phyloP scores from a whole-genome alignment of 2,888 invertebrate genomes.

The Fragum whitleyi region DNA sequence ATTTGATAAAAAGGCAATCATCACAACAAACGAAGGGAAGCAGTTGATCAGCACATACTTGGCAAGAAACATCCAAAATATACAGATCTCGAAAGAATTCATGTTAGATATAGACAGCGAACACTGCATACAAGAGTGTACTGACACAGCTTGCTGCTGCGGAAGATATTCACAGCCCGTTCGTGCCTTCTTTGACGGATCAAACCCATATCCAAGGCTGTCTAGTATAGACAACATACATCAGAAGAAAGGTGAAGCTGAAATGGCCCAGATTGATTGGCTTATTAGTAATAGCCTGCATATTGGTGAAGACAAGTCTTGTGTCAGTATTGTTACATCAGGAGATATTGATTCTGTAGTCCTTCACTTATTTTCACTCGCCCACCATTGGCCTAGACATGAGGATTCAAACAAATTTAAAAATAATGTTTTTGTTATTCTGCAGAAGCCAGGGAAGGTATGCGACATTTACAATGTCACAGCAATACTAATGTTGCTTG shows the following conservation, averaged over 20 bases:
- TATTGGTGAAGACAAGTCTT: background rate
- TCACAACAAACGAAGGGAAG: slow-evolving; percentile 41
- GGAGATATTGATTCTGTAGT: slow-evolving; percentile 27
- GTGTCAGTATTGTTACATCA: slow-evolving; percentile 25
- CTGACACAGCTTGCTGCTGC: background rate
- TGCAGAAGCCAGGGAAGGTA: slow-evolving; percentile 14
- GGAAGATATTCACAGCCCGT: slow-evolving; percentile 13
- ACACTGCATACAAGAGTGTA: background rate
- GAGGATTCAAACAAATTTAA: background rate
- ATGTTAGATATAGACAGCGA: background rate
- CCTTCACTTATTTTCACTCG: slow-evolving; percentile 10
- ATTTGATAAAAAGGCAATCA: background rate
- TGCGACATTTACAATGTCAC: slow-evolving; percentile 26
- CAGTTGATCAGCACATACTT: slow-evolving; percentile 35
- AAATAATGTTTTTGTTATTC: slow-evolving; percentile 10
- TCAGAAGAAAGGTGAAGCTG: slow-evolving; percentile 26
- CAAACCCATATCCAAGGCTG: background rate
- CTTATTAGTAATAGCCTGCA: background rate
- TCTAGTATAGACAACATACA: background rate
- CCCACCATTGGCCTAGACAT: background rate
- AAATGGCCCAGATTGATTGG: slow-evolving; percentile 11
- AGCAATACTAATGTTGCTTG: background rate
- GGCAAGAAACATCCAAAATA: slow-evolving; percentile 17
- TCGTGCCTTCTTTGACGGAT: background rate
- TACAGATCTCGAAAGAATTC: background rate